Evolutionary conservation across 1,140 invertebrate species (phyloP).

Genomic region (Ostrea denselamellosa): DNA sequence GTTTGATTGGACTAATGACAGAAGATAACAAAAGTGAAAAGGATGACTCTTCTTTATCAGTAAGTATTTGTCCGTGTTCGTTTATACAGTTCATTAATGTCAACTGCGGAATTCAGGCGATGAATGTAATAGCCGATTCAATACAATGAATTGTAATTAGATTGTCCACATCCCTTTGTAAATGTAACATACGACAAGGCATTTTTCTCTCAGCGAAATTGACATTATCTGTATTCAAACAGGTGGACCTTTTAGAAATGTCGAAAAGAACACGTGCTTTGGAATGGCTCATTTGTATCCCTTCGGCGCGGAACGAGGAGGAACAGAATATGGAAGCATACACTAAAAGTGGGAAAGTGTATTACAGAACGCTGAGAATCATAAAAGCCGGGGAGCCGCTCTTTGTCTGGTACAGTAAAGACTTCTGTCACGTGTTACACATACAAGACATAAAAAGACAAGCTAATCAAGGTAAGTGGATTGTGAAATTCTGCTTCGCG

Average conservation of each 20-base stretch:
- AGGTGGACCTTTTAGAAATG: slow-evolving; percentile 64
- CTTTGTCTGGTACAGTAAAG: slow-evolving; percentile 79
- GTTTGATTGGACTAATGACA: slow-evolving; percentile 74
- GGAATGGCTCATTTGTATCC: slow-evolving; percentile 76
- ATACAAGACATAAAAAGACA: slow-evolving; percentile 72
- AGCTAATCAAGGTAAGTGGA: background rate
- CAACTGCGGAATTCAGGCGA: slow-evolving; percentile 57
- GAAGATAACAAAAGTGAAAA: slow-evolving; percentile 60
- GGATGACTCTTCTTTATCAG: background rate
- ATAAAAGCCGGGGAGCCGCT: slow-evolving; percentile 75
- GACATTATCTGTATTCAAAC: background rate
- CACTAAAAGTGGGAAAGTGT: slow-evolving; percentile 76
- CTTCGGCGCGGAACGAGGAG: slow-evolving; percentile 74
- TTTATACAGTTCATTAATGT: slow-evolving; percentile 53
- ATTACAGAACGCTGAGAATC: slow-evolving; percentile 75
- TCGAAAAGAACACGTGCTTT: slow-evolving; percentile 57
- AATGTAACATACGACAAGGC: background rate
- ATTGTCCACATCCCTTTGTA: background rate
- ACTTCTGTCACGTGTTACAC: slow-evolving; percentile 75
- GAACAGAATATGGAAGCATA: slow-evolving; percentile 80
- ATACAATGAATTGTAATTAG: background rate
- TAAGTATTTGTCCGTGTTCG: background rate
- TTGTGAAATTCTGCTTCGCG: background rate
- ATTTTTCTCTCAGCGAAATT: background rate
- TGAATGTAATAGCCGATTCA: background rate